These are phyloP conservation scores for Dendrolimus kikuchii DNA, from an alignment of 1,140 invertebrate species.

Conservation along the genomic window DNA sequence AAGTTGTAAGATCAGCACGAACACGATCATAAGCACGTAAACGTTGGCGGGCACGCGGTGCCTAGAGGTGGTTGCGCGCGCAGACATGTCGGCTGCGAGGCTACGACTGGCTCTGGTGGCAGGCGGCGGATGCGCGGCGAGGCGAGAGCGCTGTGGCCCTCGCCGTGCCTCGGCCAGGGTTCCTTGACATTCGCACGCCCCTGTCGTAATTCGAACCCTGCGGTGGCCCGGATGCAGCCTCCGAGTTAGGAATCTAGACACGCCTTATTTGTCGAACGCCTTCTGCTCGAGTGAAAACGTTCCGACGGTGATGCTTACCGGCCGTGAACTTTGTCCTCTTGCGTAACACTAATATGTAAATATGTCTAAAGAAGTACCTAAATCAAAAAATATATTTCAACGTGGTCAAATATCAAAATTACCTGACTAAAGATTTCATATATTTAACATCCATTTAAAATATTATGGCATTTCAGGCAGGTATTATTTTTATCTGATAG, in stretches of 20 bases:
- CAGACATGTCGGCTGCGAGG: conserved; percentile 59
- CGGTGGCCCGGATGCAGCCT: conserved; percentile 64
- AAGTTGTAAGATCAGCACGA: conserved; percentile 18
- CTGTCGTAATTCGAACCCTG: conserved; percentile 55
- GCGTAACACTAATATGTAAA: conserved; percentile 34
- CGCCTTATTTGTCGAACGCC: conserved; percentile 42
- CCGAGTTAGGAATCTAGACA: conserved; percentile 59
- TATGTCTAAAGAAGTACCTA: conserved; percentile 22
- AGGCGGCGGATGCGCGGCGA: conserved; percentile 16
- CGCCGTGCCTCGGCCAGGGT: conserved; percentile 27
- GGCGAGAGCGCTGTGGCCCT: conserved; percentile 20
- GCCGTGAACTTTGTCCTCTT: conserved; percentile 54
- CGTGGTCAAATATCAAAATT: conserved; percentile 2
- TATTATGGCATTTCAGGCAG: too few species aligned
- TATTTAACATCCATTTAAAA: too few species aligned
- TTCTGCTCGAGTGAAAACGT: conserved; percentile 34
- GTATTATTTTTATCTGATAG: too few species aligned
- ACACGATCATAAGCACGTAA: conserved; percentile 12
- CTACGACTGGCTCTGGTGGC: conserved; percentile 39
- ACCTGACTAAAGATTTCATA: neutral
- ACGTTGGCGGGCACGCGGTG: conserved; percentile 42
- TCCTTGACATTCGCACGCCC: conserved; percentile 67
- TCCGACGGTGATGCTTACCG: conserved; percentile 24
- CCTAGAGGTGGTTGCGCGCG: conserved; percentile 52
- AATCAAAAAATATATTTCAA: conserved; percentile 6